A percentile compares a stretch with the other conserved stretches of the same genome.
phyloP scores from a whole-genome alignment of 2,888 invertebrate genomes.

The Notodromas monacha region DNA sequence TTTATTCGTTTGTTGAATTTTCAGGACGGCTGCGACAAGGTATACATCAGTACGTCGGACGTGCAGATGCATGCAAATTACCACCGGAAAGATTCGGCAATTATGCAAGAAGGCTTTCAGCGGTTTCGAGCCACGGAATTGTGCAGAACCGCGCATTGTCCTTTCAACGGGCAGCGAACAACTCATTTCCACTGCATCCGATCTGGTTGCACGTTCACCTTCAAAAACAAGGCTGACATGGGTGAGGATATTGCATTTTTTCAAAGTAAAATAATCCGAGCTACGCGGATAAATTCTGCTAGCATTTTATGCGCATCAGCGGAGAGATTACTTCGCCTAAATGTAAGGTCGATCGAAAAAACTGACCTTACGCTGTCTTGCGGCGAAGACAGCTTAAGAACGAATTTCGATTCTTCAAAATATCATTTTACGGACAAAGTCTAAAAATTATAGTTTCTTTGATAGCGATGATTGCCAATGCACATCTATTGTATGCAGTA shows the following conservation, averaged over 20 bases:
- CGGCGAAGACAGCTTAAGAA: too few species aligned
- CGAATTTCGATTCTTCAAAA: too few species aligned
- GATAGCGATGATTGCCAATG: too few species aligned
- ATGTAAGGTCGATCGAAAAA: too few species aligned
- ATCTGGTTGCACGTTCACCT: conserved; percentile 64
- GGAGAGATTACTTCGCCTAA: too few species aligned
- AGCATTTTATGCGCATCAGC: too few species aligned
- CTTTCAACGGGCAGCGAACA: conserved; percentile 70
- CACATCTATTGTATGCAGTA: too few species aligned
- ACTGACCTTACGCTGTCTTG: too few species aligned
- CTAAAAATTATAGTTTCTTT: too few species aligned
- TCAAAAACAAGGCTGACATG: conserved; percentile 98
- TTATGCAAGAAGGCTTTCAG: conserved; percentile 89
- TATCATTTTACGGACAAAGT: too few species aligned
- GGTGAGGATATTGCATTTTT: conserved; percentile 30
- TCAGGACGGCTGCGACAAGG: conserved; percentile 31
- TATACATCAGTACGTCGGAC: conserved; percentile 91
- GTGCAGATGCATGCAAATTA: conserved; percentile 99
- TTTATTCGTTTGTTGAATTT: conserved; percentile 9
- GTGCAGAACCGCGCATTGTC: conserved; percentile 61
- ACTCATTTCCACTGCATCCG: conserved; percentile 91
- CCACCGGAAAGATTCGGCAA: conserved; percentile 85
- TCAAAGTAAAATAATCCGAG: too few species aligned
- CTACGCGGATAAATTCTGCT: too few species aligned
- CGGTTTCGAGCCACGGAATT: conserved; percentile 81